phyloP scores from a whole-genome alignment of 2,113 vertebrate species.

The Rhinolophus ferrumequinum region DNA sequence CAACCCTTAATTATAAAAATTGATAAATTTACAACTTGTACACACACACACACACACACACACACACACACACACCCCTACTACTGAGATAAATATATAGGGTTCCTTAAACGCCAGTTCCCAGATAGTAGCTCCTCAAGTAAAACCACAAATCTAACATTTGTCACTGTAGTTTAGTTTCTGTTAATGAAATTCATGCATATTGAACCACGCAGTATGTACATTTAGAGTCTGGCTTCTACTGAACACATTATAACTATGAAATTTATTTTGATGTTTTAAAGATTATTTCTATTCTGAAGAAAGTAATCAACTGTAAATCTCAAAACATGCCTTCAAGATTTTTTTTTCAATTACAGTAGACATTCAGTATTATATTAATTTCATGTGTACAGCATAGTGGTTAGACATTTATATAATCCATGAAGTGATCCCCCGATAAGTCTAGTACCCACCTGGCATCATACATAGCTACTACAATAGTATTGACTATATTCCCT shows the following conservation, averaged over 20 bases:
- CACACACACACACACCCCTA: neutral
- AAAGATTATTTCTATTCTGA: slow-evolving; percentile 4
- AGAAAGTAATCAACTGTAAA: neutral
- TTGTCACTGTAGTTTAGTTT: neutral
- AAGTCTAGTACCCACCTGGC: too few species aligned
- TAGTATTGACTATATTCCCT: too few species aligned
- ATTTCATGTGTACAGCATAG: too few species aligned
- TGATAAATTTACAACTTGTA: neutral
- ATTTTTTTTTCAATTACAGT: too few species aligned
- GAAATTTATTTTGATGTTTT: slow-evolving; percentile 21
- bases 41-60: too few species aligned
- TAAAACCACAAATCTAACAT: neutral
- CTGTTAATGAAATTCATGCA: neutral
- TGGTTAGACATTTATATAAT: too few species aligned
- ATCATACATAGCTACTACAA: too few species aligned
- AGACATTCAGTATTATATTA: too few species aligned
- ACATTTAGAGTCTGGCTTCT: neutral
- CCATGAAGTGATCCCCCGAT: too few species aligned
- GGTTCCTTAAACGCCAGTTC: neutral
- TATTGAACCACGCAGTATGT: neutral
- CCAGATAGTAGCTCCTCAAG: neutral
- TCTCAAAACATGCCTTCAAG: neutral
- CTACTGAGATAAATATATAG: neutral
- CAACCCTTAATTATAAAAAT: neutral
- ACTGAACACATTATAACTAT: neutral